phyloP scores from a whole-genome alignment of 1,140 invertebrate species.

The Macrobrachium rosenbergii region DNA sequence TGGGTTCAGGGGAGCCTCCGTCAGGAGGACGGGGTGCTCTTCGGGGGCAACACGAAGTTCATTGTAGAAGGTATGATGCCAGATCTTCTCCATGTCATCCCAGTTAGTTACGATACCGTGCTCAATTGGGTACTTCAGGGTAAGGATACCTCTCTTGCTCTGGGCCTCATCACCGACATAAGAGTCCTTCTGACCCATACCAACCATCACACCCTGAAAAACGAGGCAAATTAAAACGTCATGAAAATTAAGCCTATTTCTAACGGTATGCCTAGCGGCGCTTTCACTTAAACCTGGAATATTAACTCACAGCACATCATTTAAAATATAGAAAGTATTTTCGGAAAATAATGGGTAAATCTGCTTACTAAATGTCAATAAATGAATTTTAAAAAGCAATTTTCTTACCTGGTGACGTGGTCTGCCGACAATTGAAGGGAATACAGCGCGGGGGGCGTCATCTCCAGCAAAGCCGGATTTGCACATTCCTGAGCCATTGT shows the following conservation, averaged over 20 bases:
- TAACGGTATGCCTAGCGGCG: too few relatives aligned
- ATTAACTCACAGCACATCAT: too few relatives aligned
- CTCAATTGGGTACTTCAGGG: constrained; percentile 93
- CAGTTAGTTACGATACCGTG: constrained; percentile 97
- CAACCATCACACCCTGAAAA: constrained; percentile 86
- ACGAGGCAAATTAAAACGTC: too few relatives aligned
- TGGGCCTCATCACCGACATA: constrained; percentile 95
- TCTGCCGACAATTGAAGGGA: constrained; percentile 81
- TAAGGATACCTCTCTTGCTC: constrained; percentile 92
- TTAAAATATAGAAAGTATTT: too few relatives aligned
- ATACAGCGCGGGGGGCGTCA: constrained; percentile 93
- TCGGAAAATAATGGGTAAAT: too few relatives aligned
- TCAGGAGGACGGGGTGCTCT: constrained; percentile 81
- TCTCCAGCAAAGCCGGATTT: constrained; percentile 75
- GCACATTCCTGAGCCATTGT: constrained; percentile 71
- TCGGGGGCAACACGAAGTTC: constrained; percentile 96
- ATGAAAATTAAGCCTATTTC: too few relatives aligned
- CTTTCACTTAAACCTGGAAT: too few relatives aligned
- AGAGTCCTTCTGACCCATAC: constrained; percentile 94
- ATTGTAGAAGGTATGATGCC: constrained; percentile 97
- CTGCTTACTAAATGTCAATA: too few relatives aligned
- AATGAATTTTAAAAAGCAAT: too few relatives aligned
- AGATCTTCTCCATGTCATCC: constrained; percentile 98
- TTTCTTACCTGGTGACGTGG: constrained; percentile 74
- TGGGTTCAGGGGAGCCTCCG: constrained; percentile 89